Evolutionary conservation across 2,888 invertebrate species (phyloP).

Genomic region (Sericinus montela): DNA sequence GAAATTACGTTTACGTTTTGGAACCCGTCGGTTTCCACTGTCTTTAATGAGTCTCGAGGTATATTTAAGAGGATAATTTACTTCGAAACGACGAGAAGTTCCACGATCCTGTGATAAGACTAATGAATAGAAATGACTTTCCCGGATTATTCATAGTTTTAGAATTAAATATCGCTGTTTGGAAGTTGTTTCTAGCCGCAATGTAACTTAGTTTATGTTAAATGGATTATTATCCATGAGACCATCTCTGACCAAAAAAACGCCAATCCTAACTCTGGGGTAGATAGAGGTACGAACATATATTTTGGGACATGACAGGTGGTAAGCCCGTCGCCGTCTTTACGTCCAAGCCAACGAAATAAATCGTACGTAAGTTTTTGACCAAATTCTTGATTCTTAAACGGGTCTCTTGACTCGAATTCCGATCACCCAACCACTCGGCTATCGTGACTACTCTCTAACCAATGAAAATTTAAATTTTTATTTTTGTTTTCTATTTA

Average conservation of each 20-base stretch:
- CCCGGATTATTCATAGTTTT: conserved; percentile 3
- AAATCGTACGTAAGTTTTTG: no score
- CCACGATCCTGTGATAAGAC: conserved; percentile 3
- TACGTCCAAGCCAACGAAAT: no score
- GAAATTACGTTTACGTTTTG: not conserved
- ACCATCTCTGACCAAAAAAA: not conserved
- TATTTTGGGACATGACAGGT: no score
- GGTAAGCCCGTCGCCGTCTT: no score
- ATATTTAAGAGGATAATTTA: conserved; percentile 8
- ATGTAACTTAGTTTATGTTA: not conserved
- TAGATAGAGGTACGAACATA: no score
- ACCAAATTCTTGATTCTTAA: no score
- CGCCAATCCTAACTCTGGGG: no score
- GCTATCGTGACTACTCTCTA: no score
- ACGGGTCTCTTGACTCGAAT: no score
- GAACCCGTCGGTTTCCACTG: not conserved
- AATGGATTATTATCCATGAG: not conserved
- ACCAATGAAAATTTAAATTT: no score
- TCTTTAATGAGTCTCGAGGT: not conserved
- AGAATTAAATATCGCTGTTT: conserved; percentile 1
- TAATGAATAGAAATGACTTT: conserved; percentile 15
- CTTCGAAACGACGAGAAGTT: conserved; percentile 1
- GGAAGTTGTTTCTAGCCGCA: not conserved
- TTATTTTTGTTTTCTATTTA: no score
- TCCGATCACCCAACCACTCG: no score